Base-by-base conservation (phyloP, 2,888 invertebrate species). In the Blastobasis adustella region DNA sequence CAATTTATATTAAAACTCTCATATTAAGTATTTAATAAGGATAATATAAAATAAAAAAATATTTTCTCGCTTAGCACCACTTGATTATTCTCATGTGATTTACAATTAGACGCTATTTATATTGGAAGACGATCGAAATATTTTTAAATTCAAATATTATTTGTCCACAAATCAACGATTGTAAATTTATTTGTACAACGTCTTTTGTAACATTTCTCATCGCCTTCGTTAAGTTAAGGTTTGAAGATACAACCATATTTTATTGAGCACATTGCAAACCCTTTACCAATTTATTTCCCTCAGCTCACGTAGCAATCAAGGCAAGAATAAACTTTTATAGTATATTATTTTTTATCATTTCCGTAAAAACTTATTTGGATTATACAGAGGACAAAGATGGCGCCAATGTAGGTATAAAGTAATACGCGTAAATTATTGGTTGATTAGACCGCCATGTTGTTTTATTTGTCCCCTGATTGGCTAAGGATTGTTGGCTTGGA, bases 241-340 rank as follows among this genome's bases (percentile, higher is more conserved):
- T 23, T 23, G 23, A 23, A 23, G 23, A 23, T 23, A 52, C 60
- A 60, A 58, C 60, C 61, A 71, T 65, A 67, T 68, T 54, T 67
- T 72, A 69, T 82, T 81, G 79, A 82, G 79, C 80, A 74, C 62
- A 69, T 71, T 69, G 73, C 70, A 58, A 57, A 54, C 69, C 73
- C 75, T 58, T 64, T 68, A 76, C 76, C 43, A 43, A 37, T 10
- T 56, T 58, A 56, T 54, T 48, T 60, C 62, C 74, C 79, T 71
- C 61, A 66, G 55, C 66, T 57, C 49, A 77, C 87, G 78, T 87
- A 88, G 86, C 87, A 85, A 79, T 71, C 61, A 60, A 83, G 84
- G 87, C 87, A 88, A 87, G 74, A 68, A 46, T 50, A 42, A 43
- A 41, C 9, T 41, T 8, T 1, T 41, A 8, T n/a, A n/a, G n/a